phyloP scores from a whole-genome alignment of 1,140 invertebrate species.

The Venustaconcha ellipsiformis region DNA sequence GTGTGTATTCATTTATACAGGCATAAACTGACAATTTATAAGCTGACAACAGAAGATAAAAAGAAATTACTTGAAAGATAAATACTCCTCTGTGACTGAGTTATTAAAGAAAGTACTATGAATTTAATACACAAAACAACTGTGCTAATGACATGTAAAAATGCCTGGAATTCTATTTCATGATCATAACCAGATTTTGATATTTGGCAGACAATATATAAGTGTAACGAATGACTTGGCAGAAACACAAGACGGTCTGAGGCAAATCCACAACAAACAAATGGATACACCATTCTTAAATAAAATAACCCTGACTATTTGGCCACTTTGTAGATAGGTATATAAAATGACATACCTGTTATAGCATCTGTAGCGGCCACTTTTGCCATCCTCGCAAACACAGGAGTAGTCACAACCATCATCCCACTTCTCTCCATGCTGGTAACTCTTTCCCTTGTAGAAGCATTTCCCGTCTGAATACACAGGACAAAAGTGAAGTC shows the following conservation, averaged over 20 bases:
- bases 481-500: neutral
- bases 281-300: neutral
- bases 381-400: constrained; percentile 44
- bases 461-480: constrained; percentile 47
- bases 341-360: constrained; percentile 46
- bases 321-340: neutral
- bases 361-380: constrained; percentile 50
- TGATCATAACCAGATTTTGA: no score
- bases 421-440: constrained; percentile 48
- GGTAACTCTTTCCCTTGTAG: constrained; percentile 55
- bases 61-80: no score
- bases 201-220: neutral
- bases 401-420: constrained; percentile 60
- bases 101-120: no score
- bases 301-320: neutral
- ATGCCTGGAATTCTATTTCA: no score
- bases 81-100: no score
- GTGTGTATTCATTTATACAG: no score
- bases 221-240: neutral
- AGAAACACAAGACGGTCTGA: neutral
- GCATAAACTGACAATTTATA: no score
- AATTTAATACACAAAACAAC: no score
- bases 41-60: no score
- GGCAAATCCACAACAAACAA: neutral
- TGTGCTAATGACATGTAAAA: no score